Conservation (phyloP, 2,113 vertebrate genomes). For the Chaetorhynchus papuensis region DNA sequence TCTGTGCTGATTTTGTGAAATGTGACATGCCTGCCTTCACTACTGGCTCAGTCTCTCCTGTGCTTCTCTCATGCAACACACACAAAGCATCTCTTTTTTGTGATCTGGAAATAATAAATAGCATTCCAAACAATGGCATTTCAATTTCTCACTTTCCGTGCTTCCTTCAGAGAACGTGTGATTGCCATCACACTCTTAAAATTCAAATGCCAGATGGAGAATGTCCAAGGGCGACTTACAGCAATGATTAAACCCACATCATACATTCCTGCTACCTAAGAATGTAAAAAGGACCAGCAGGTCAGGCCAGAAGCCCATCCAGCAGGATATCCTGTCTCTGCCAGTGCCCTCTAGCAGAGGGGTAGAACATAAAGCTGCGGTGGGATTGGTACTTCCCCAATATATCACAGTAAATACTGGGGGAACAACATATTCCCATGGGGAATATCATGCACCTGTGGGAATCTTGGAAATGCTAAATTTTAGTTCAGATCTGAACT, state of each 20-base stretch:
- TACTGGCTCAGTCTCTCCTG: not conserved
- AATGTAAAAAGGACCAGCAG: not conserved
- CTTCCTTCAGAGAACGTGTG: not conserved
- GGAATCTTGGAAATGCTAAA: not conserved
- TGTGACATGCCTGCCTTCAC: not conserved
- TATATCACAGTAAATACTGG: not conserved
- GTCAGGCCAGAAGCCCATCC: not conserved
- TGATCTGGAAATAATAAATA: slow-evolving; percentile 23
- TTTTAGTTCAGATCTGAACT: not conserved
- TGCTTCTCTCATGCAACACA: not conserved
- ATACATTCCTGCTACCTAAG: not conserved
- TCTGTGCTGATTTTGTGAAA: not conserved
- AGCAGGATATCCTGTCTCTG: not conserved
- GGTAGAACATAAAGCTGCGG: not conserved
- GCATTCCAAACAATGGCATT: not conserved
- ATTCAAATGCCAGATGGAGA: not conserved
- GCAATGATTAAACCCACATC: not conserved
- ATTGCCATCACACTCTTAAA: not conserved
- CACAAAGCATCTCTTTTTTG: not conserved
- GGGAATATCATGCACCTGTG: fast-evolving
- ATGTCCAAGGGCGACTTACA: not conserved
- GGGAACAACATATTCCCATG: not conserved
- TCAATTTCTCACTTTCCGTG: not conserved
- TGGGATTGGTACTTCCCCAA: not conserved
- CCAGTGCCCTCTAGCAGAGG: not conserved